Evolutionary conservation across 2,888 invertebrate species (phyloP).

Genomic region (Agrotis ipsilon): DNA sequence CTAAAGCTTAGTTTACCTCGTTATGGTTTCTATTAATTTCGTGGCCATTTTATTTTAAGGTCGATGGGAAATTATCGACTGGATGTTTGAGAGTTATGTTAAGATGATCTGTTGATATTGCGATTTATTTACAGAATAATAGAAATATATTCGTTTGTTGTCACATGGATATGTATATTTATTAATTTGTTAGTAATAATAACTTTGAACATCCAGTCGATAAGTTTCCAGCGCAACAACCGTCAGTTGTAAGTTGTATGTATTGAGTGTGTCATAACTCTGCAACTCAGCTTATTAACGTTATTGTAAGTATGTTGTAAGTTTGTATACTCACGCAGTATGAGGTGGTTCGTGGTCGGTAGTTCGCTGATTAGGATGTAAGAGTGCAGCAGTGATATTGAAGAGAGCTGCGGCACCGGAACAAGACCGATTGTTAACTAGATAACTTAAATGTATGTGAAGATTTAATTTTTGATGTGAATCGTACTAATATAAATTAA

Average conservation of each 20-base stretch:
- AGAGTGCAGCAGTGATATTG: conserved; percentile 26
- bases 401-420: neutral
- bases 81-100: conserved; percentile 10
- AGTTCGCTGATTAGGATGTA: conserved; percentile 10
- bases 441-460: conserved; percentile 77
- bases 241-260: conserved; percentile 27
- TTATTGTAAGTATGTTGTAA: conserved; percentile 39
- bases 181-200: neutral
- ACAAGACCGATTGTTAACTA: conserved; percentile 71
- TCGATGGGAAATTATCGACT: conserved; percentile 47
- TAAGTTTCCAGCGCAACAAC: conserved; percentile 33
- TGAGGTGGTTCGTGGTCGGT: neutral
- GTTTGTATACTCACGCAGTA: conserved; percentile 6
- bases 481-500: conserved; percentile 75
- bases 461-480: conserved; percentile 79
- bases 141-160: neutral
- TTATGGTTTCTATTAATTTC: conserved; percentile 49
- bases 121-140: conserved; percentile 7
- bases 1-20: conserved; percentile 61
- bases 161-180: conserved; percentile 1
- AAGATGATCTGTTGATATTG: conserved; percentile 17
- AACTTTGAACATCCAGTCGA: conserved; percentile 2
- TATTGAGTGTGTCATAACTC: conserved; percentile 28
- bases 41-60: conserved; percentile 64
- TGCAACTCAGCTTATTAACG: conserved; percentile 51